phyloP scores from a whole-genome alignment of 2,113 vertebrate genomes.

The Cromileptes altivelis region DNA sequence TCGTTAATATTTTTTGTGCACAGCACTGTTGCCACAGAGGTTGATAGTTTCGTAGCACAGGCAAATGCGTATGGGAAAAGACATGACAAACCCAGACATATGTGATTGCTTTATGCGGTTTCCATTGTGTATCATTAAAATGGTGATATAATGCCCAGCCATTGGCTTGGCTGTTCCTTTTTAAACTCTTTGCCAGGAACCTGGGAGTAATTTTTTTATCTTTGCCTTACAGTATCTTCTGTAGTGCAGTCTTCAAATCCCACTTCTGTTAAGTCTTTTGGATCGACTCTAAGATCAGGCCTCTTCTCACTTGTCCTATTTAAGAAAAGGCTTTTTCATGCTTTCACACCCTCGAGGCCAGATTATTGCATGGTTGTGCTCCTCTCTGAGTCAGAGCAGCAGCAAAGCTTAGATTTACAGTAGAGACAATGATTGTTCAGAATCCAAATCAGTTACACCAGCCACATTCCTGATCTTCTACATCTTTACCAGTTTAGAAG shows the following conservation, averaged over 20 bases:
- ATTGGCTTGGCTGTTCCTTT: background rate
- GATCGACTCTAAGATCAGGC: conserved; percentile 32
- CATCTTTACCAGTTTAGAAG: background rate
- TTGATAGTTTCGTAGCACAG: no score
- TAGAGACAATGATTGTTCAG: conserved; percentile 1
- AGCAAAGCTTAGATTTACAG: background rate
- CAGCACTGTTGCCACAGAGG: no score
- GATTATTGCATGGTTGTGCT: conserved; percentile 1
- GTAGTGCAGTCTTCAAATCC: conserved; percentile 24
- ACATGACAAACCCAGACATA: no score
- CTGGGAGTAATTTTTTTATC: background rate
- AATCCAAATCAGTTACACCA: background rate
- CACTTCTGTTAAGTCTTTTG: conserved; percentile 12
- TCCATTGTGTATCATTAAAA: no score
- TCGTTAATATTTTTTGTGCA: no score
- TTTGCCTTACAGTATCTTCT: conserved; percentile 11
- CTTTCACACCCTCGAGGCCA: background rate
- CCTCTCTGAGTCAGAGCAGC: conserved; percentile 4
- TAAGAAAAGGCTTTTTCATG: conserved; percentile 33
- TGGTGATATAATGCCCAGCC: no score
- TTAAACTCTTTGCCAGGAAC: conserved; percentile 27
- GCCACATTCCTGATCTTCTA: background rate
- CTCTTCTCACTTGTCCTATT: conserved; percentile 10
- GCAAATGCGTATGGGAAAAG: no score
- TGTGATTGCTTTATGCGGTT: no score